Evolutionary conservation across 2,888 invertebrate genomes (phyloP), one percentile per base, ranked within the genome.

Genomic region (Drepana falcataria): DNA sequence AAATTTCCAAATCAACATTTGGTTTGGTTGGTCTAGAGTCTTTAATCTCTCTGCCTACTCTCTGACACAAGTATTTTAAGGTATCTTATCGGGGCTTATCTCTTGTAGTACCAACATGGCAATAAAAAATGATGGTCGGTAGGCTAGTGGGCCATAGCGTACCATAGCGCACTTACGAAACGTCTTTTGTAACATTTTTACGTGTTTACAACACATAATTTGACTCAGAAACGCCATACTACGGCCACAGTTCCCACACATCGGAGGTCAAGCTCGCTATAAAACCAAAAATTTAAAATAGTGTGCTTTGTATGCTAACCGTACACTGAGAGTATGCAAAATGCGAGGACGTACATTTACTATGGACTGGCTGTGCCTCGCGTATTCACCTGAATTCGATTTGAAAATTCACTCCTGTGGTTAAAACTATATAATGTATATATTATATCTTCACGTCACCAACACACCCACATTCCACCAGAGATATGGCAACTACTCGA

Each of bases 281-380:
- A 67, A 67, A 59, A 62, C 56, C 59, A 61, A 71, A 21, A 68
- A 69, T 71, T 71, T 71, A 74, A 77, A 77, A 75, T 77, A 75
- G 63, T 64, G 9, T 69, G 69, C 70, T 84, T 82, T 75, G 75
- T 80, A 83, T 82, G 78, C 81, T 65, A 72, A 75, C 73, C 70
- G 73, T 75, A 73, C 68, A 54, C 61, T 61, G 61, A 64, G 61
- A 69, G 68, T 72, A 78, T 77, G 77, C 78, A 79, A 73, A 73
- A 66, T 65, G 59, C 67, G 68, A 68, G 72, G 52, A 47, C 52
- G 56, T 59, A 63, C 64, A 66, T 69, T 69, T 67, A 62, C 65
- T 69, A 61, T 59, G 67, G 21, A 21, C 21, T 21, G 21, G 21
- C 21, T 21, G 21, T 21, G 21, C 21, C 21, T 21, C 21, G 21